Evolutionary conservation across 1,140 invertebrate genomes (phyloP).

Genomic region (Arctopsyche grandis): DNA sequence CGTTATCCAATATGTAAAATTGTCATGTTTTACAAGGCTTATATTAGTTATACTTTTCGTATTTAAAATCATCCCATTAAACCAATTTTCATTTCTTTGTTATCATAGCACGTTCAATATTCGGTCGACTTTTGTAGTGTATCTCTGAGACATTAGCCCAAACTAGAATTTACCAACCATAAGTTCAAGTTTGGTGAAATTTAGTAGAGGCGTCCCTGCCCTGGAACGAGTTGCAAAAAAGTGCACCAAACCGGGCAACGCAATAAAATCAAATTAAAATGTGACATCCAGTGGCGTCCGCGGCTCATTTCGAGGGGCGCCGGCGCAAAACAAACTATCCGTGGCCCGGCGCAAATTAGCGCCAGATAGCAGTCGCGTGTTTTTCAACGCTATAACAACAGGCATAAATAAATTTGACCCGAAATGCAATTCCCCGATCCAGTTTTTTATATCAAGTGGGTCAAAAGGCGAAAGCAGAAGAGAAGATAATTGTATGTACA

Average conservation of each 20-base stretch:
- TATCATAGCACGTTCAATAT: too few relatives aligned
- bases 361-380: not conserved
- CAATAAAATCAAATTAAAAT: slow-evolving; percentile 43
- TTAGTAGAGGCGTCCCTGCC: not conserved
- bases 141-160: too few relatives aligned
- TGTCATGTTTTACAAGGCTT: too few relatives aligned
- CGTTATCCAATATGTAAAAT: too few relatives aligned
- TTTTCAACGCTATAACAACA: not conserved
- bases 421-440: not conserved
- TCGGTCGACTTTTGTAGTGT: too few relatives aligned
- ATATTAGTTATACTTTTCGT: too few relatives aligned
- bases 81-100: too few relatives aligned
- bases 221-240: slow-evolving; percentile 25
- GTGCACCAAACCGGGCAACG: slow-evolving; percentile 20
- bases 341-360: not conserved
- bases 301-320: not conserved
- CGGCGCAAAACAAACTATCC: not conserved
- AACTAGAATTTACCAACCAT: too few relatives aligned
- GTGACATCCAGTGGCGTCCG: slow-evolving; percentile 19
- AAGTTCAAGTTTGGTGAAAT: too few relatives aligned
- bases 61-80: too few relatives aligned
- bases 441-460: not conserved
- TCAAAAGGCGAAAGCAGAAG: too few relatives aligned
- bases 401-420: not conserved
- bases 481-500: too few relatives aligned